phyloP scores from a whole-genome alignment of 1,140 invertebrate species.

The Panulirus ornatus region DNA sequence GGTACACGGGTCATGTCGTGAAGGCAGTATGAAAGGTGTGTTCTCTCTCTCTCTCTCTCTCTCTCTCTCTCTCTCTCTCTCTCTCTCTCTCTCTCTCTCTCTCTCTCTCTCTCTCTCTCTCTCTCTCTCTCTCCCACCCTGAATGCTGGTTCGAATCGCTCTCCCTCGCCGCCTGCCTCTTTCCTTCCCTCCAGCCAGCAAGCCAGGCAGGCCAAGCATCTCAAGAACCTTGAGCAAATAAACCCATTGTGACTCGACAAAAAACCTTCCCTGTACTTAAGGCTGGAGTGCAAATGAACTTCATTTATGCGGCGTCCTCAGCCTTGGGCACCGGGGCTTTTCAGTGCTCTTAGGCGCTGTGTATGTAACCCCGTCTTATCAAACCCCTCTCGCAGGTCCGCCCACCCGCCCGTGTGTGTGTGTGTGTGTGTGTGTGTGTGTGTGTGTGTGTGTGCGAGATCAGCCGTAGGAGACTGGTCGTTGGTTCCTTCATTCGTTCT shows the following conservation, averaged over 20 bases:
- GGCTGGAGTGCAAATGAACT: constrained; percentile 34
- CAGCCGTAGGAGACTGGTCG: too few species aligned
- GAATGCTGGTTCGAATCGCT: too few species aligned
- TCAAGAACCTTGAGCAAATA: constrained; percentile 21
- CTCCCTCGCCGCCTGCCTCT: too few species aligned
- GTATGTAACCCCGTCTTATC: not conserved
- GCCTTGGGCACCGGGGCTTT: not conserved
- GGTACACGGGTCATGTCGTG: too few species aligned
- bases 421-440: too few species aligned
- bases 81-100: not conserved
- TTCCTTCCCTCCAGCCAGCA: not conserved
- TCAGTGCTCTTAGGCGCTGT: not conserved
- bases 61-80: not conserved
- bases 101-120: not conserved
- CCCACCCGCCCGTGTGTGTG: too few species aligned
- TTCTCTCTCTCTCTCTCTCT: not conserved
- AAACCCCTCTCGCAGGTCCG: too few species aligned
- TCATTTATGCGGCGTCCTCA: constrained; percentile 3
- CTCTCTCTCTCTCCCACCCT: not conserved
- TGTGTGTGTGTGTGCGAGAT: too few species aligned
- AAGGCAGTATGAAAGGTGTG: too few species aligned
- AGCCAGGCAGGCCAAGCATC: not conserved
- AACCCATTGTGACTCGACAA: constrained; percentile 4
- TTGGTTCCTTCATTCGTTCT: too few species aligned
- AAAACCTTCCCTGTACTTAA: constrained; percentile 30